These are phyloP conservation scores for Dendronephthya gigantea DNA, from an alignment of 64 coral and sea anemone species.

Conservation along the genomic window DNA sequence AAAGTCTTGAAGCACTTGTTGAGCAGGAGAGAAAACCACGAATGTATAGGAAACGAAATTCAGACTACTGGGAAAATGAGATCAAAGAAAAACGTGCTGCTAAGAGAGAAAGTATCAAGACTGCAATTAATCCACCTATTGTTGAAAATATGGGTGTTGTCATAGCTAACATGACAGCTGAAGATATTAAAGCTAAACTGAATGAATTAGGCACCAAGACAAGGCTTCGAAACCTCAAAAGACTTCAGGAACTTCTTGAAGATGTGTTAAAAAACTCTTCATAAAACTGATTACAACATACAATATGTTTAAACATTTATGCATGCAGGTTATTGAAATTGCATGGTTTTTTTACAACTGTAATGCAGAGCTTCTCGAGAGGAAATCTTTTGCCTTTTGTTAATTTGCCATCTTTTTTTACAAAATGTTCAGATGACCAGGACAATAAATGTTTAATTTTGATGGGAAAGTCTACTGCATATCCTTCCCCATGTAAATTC, in stretches of 20 bases:
- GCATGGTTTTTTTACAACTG: background rate
- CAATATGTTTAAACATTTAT: background rate
- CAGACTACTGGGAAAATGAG: constrained; percentile 27
- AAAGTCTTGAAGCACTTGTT: constrained; percentile 32
- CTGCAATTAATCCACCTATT: background rate
- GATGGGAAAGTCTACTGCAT: no score
- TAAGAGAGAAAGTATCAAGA: background rate
- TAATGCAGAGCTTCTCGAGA: background rate
- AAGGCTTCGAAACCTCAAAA: background rate
- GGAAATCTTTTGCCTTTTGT: background rate
- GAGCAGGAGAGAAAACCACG: constrained; percentile 36
- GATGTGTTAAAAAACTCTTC: background rate
- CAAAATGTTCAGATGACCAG: background rate
- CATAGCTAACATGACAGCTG: background rate
- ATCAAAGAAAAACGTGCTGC: constrained; percentile 29
- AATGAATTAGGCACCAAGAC: background rate
- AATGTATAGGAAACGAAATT: constrained; percentile 37
- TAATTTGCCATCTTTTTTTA: background rate
- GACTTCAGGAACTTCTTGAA: background rate
- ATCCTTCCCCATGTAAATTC: no score
- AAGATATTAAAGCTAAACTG: background rate
- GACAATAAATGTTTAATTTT: no score
- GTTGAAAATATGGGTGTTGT: background rate
- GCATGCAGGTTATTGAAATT: background rate
- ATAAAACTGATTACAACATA: background rate